phyloP scores from a whole-genome alignment of 1,140 invertebrate species.

The Pomacea maculata region DNA sequence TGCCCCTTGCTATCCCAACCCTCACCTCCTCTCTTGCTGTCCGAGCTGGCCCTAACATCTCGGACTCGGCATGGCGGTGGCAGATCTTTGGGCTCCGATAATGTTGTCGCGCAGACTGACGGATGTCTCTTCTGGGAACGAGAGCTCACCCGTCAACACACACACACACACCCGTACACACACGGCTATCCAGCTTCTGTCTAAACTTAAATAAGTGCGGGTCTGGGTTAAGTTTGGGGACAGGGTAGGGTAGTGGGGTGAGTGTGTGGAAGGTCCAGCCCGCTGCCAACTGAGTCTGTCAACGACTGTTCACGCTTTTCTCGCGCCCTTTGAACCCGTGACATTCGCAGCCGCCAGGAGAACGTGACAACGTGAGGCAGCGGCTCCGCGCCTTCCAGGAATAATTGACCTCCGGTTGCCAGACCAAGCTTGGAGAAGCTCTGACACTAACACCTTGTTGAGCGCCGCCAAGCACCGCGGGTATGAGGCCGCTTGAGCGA shows the following conservation, averaged over 20 bases:
- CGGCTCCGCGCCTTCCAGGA: too few relatives aligned
- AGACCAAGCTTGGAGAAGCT: too few relatives aligned
- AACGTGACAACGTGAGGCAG: too few relatives aligned
- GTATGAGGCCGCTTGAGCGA: too few relatives aligned
- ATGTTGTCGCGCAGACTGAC: constrained; percentile 15
- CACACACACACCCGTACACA: neutral
- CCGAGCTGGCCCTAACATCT: neutral
- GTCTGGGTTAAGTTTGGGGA: neutral
- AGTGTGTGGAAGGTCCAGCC: neutral
- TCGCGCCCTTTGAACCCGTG: too few relatives aligned
- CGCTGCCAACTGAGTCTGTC: neutral
- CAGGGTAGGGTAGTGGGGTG: neutral
- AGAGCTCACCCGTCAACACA: neutral
- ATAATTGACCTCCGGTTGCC: too few relatives aligned
- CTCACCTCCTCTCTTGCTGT: neutral
- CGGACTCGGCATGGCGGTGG: neutral
- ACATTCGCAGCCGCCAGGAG: too few relatives aligned
- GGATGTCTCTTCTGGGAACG: constrained; percentile 10
- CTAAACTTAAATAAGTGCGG: too few relatives aligned
- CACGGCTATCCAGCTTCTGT: neutral
- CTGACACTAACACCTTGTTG: too few relatives aligned
- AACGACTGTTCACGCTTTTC: neutral
- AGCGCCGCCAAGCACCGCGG: too few relatives aligned
- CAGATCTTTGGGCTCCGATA: constrained; percentile 1
- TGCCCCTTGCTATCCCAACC: neutral